Evolutionary conservation across 2,888 invertebrate genomes (phyloP), one percentile per base, ranked within the genome.

Genomic region (Drosophila leonis): DNA sequence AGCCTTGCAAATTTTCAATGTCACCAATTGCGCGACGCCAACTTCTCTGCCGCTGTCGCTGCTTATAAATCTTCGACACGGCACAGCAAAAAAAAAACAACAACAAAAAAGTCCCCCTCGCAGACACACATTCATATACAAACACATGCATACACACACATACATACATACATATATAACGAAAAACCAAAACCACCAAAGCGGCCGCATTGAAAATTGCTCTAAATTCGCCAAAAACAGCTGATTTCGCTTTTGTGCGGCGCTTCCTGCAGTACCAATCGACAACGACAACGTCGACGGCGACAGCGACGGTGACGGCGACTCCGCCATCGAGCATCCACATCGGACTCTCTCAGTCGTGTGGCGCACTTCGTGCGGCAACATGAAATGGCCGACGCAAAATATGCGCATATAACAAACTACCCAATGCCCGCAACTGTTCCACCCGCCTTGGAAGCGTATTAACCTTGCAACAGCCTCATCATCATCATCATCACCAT

Each of bases 181-280:
- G 51, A 75, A 78, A 87, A 70, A 81, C 62, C 59, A 72, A 85
- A 67, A 74, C 78, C 69, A 68, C 66, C 70, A 78, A 82, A 81
- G 75, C 71, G 70, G 71, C 78, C 81, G 82, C 89, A 84, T 89
- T 87, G 90, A 82, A 87, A 87, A 90, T 88, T 90, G 87, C 87
- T 87, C 87, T 87, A 87, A 78, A 87, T 87, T 87, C 82, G 90
- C 88, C 84, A 87, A 84, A 87, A 87, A 90, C 87, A 87, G 87
- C 87, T 87, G 87, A 89, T 90, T 88, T 87, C 70, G 78, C 66
- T 81, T 76, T 70, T 65, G 71, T 76, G 63, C 56, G 69, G 49
- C 72, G 79, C 80, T 87, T 90, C 90, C 88, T 90, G 83, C 80
- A 72, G 63, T 64, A 69, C 75, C 82, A 87, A 85, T 83, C 83